Evolutionary conservation across 2,797 vertebrate species (phyloP).

Genomic region (Gadopsis marmoratus): DNA sequence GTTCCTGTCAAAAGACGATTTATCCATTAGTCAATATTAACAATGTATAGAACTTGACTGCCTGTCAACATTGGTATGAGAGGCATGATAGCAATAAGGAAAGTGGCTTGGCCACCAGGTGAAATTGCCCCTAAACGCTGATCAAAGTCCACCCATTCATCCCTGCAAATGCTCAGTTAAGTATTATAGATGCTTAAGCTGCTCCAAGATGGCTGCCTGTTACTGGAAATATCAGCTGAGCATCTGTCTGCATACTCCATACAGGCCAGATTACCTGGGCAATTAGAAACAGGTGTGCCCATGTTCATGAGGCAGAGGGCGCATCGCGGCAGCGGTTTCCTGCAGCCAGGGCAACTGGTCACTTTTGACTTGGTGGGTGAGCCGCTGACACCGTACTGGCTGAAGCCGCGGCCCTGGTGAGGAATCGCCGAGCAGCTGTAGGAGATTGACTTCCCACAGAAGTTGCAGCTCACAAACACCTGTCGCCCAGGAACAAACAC

Average conservation of each 20-base stretch:
- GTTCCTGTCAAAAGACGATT: constrained; percentile 83
- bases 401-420: constrained; percentile 97
- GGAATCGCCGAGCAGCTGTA: constrained; percentile 96
- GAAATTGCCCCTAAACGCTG: constrained; percentile 34
- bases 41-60: constrained; percentile 1
- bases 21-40: constrained; percentile 19
- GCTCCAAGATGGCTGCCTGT: constrained; percentile 3
- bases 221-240: constrained; percentile 6
- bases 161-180: constrained; percentile 26
- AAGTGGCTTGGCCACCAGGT: constrained; percentile 5
- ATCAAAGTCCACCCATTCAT: constrained; percentile 43
- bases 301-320: constrained; percentile 99
- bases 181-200: constrained; percentile 32
- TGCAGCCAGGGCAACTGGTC: constrained; percentile 97
- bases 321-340: constrained; percentile 97
- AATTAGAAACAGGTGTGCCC: constrained; percentile 97
- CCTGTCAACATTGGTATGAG: neutral
- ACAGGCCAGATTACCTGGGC: constrained; percentile 75
- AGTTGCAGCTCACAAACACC: constrained; percentile 99
- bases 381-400: constrained; percentile 97
- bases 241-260: constrained; percentile 17
- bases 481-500: constrained; percentile 69
- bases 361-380: constrained; percentile 99
- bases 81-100: constrained; percentile 3
- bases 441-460: constrained; percentile 99